Evolutionary conservation across 2,888 invertebrate species (phyloP).

Genomic region (Phania funesta): DNA sequence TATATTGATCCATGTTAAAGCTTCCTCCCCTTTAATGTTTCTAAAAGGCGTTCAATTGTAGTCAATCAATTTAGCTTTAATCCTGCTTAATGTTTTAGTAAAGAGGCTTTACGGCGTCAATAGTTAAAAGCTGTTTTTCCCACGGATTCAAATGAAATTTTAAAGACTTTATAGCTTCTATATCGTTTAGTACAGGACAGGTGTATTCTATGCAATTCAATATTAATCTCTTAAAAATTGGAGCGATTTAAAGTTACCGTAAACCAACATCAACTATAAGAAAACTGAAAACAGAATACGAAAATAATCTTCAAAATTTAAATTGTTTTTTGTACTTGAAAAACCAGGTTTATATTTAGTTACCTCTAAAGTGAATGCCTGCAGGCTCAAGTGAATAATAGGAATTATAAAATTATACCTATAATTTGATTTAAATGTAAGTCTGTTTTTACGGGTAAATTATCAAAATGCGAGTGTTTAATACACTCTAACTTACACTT

Average conservation of each 20-base stretch:
- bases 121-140: conserved; percentile 7
- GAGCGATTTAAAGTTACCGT: conserved; percentile 45
- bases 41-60: background rate
- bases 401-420: too few relatives aligned
- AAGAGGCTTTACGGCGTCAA: background rate
- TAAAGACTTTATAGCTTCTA: background rate
- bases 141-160: conserved; percentile 27
- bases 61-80: background rate
- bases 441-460: too few relatives aligned
- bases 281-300: background rate
- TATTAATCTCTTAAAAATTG: conserved; percentile 50
- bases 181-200: background rate
- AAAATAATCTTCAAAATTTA: background rate
- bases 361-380: background rate
- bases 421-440: too few relatives aligned
- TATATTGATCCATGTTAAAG: too few relatives aligned
- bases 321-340: background rate
- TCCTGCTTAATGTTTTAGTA: conserved; percentile 4
- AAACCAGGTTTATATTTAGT: background rate
- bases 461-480: too few relatives aligned
- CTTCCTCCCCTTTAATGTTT: background rate
- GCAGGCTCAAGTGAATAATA: too few relatives aligned
- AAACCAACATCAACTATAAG: background rate
- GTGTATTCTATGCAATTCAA: background rate
- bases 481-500: too few relatives aligned